Conservation (phyloP, 2,113 vertebrate species). For the Monopterus albus region DNA sequence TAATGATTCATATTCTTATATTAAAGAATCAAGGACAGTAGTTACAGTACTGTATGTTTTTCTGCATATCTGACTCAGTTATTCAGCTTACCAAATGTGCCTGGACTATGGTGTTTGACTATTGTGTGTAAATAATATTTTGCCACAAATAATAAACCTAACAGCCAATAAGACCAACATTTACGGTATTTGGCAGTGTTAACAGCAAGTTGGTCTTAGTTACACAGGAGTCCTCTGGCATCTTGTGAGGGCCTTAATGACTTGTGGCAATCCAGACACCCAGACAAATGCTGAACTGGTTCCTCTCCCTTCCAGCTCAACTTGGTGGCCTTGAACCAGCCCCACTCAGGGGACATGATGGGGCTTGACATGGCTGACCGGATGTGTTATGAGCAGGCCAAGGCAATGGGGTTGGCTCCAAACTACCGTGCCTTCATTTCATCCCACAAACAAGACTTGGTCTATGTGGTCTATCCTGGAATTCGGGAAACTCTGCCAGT, state of each 20-base stretch:
- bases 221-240: not conserved
- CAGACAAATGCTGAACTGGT: not conserved
- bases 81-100: too few relatives aligned
- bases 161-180: too few relatives aligned
- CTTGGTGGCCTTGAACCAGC: constrained; percentile 91
- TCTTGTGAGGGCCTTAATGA: not conserved
- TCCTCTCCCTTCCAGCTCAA: constrained; percentile 82
- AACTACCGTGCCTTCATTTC: constrained; percentile 94
- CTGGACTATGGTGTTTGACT: too few relatives aligned
- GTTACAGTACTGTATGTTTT: too few relatives aligned
- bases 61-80: too few relatives aligned
- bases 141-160: too few relatives aligned
- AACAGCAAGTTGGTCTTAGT: not conserved
- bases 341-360: constrained; percentile 87
- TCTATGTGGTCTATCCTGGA: constrained; percentile 86
- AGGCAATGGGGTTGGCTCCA: constrained; percentile 87
- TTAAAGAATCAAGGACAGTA: too few relatives aligned
- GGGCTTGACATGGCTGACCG: constrained; percentile 84
- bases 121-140: too few relatives aligned
- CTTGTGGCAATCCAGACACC: too few relatives aligned
- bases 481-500: constrained; percentile 87
- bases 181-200: too few relatives aligned
- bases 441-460: constrained; percentile 90
- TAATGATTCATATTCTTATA: too few relatives aligned
- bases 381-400: constrained; percentile 93